Conservation (phyloP, 2,113 vertebrate genomes). For the Bufo gargarizans region DNA sequence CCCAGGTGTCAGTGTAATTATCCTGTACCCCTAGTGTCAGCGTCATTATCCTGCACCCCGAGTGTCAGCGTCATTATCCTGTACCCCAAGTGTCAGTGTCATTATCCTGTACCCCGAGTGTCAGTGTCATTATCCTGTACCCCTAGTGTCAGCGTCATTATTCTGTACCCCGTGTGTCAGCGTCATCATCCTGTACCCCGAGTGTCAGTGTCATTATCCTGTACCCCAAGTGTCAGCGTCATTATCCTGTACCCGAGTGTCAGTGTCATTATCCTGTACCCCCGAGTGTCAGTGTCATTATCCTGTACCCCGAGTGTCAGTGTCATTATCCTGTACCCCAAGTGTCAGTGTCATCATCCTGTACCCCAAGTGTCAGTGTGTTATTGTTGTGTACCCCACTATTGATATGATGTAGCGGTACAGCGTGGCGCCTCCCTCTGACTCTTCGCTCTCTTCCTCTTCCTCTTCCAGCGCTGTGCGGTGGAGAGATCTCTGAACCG, state of each 20-base stretch:
- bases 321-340: neutral
- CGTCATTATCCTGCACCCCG: neutral
- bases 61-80: neutral
- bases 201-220: neutral
- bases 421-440: neutral
- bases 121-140: neutral
- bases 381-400: neutral
- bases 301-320: neutral
- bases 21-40: neutral
- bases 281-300: neutral
- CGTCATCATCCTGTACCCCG: neutral
- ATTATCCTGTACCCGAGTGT: no score
- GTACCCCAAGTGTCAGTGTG: no score
- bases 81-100: neutral
- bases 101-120: neutral
- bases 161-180: neutral
- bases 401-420: neutral
- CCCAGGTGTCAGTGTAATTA: neutral
- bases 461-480: constrained; percentile 79
- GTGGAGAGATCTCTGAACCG: constrained; percentile 84
- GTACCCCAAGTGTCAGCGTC: neutral
- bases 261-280: neutral
- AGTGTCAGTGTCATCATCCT: neutral
- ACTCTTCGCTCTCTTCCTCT: neutral
- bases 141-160: neutral